These are phyloP conservation scores for Flexamia atlantica DNA, from an alignment of 2,888 invertebrate genomes.

Conservation along the genomic window DNA sequence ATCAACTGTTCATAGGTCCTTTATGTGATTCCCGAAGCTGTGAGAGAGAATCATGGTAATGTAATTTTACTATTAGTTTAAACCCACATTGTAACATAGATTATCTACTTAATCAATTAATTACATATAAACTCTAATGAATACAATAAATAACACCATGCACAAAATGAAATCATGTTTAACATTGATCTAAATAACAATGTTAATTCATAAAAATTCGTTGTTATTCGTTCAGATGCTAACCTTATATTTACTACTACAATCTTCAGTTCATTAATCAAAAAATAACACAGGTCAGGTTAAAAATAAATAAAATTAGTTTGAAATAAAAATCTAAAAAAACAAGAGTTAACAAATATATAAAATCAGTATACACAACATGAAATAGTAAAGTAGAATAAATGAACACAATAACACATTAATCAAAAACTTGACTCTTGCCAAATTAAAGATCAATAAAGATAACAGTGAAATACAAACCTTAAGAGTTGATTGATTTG, in stretches of 20 bases:
- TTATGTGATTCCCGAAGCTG: background rate
- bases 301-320: conserved; percentile 16
- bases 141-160: background rate
- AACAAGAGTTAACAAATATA: background rate
- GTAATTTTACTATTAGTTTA: background rate
- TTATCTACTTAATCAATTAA: no score
- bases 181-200: no score
- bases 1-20: background rate
- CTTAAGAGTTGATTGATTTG: background rate
- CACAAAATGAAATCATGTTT: background rate
- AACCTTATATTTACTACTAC: no score
- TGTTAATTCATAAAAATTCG: background rate
- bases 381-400: conserved; percentile 11
- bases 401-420: conserved; percentile 34
- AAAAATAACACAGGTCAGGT: background rate
- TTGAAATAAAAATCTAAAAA: conserved; percentile 1
- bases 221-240: no score
- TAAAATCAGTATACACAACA: conserved; percentile 23
- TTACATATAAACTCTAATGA: background rate
- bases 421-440: background rate
- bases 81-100: background rate
- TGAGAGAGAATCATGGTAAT: background rate
- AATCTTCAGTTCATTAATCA: no score
- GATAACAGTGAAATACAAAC: background rate
- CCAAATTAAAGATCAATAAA: conserved; percentile 2